Evolutionary conservation across 1,140 invertebrate genomes (phyloP).

Genomic region (Magallana angulata): DNA sequence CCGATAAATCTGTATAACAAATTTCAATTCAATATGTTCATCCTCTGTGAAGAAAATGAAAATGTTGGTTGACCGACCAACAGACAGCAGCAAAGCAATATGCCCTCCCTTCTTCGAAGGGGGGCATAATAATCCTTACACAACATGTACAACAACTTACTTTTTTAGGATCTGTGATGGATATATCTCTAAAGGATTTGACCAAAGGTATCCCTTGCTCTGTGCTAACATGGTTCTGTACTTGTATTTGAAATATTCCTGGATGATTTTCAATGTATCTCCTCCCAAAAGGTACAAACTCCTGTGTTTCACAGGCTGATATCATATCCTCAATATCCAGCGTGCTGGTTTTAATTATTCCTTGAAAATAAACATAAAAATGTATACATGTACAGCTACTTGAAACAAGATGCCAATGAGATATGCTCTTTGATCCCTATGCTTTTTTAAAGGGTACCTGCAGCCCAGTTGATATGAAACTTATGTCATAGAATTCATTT

Average conservation of each 20-base stretch:
- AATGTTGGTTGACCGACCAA: too few relatives aligned
- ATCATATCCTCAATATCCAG: constrained; percentile 79
- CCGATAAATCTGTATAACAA: too few relatives aligned
- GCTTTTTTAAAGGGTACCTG: too few relatives aligned
- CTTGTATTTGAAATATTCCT: constrained; percentile 81
- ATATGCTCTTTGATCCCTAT: too few relatives aligned
- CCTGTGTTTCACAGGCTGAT: constrained; percentile 82
- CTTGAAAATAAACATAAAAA: background rate
- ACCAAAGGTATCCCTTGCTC: constrained; percentile 77
- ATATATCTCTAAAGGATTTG: constrained; percentile 77
- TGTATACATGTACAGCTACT: too few relatives aligned
- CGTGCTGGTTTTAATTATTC: constrained; percentile 56
- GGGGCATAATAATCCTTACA: background rate
- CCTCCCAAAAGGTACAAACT: constrained; percentile 93
- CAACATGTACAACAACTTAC: constrained; percentile 32
- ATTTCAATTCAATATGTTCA: too few relatives aligned
- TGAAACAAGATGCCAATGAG: too few relatives aligned
- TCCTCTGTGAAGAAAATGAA: too few relatives aligned
- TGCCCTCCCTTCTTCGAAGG: too few relatives aligned
- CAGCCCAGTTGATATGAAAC: too few relatives aligned
- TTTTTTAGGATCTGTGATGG: constrained; percentile 73
- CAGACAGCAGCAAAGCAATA: too few relatives aligned
- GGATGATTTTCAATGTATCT: constrained; percentile 89
- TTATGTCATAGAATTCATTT: too few relatives aligned
- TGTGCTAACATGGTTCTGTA: constrained; percentile 62